A percentile compares a stretch with the other conserved stretches of the same genome.
These are phyloP conservation scores for Xylota segnis DNA, from an alignment of 2,888 invertebrate genomes.

Conservation along the genomic window DNA sequence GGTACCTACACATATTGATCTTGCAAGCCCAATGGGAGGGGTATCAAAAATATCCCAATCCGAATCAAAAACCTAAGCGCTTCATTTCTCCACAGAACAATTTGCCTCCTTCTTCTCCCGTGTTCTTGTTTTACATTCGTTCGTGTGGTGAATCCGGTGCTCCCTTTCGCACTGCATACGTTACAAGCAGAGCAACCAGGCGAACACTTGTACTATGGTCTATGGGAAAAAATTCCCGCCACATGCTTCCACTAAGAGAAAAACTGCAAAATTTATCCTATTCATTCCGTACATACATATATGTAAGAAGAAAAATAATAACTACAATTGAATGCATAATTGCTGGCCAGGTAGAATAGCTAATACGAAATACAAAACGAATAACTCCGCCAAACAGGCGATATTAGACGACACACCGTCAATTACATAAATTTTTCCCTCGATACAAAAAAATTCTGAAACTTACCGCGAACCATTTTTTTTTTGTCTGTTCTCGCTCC, in stretches of 20 bases:
- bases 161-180: slow-evolving; percentile 12
- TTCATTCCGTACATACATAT: slow-evolving; percentile 30
- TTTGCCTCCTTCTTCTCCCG: neutral
- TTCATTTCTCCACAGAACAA: slow-evolving; percentile 3
- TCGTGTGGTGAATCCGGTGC: neutral
- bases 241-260: slow-evolving; percentile 67
- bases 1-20: slow-evolving; percentile 11
- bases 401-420: neutral
- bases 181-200: slow-evolving; percentile 15
- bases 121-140: slow-evolving; percentile 10
- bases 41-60: slow-evolving; percentile 24
- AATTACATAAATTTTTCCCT: slow-evolving; percentile 64
- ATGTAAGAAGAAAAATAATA: slow-evolving; percentile 39
- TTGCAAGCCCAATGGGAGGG: slow-evolving; percentile 16
- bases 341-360: neutral
- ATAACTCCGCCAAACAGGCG: neutral
- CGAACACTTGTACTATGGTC: slow-evolving; percentile 11
- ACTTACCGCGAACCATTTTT: slow-evolving; percentile 75
- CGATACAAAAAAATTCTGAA: slow-evolving; percentile 3
- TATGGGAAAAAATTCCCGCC: slow-evolving; percentile 71
- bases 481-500: slow-evolving; percentile 22
- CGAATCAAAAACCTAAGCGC: neutral
- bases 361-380: neutral
- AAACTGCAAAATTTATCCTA: slow-evolving; percentile 60
- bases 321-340: slow-evolving; percentile 43